These are phyloP conservation scores for Agonopterix subpropinquella DNA, from an alignment of 2,888 invertebrate species.

Conservation along the genomic window DNA sequence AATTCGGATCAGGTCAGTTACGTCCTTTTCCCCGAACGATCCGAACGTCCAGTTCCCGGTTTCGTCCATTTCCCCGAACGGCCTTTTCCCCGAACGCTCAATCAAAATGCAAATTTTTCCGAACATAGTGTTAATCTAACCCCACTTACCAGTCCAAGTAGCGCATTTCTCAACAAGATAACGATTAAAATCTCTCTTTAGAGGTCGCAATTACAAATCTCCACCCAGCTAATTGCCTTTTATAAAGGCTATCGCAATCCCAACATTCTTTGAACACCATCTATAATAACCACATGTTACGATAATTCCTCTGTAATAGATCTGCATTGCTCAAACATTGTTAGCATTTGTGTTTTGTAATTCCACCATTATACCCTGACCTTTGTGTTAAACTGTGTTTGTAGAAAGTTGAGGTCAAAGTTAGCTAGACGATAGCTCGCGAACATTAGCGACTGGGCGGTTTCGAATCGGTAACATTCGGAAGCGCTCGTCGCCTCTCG, in stretches of 20 bases:
- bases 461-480: constrained; percentile 48
- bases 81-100: too few relatives aligned
- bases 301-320: constrained; percentile 33
- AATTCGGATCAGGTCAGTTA: too few relatives aligned
- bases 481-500: constrained; percentile 50
- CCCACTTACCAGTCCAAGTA: too few relatives aligned
- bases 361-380: constrained; percentile 20
- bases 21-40: too few relatives aligned
- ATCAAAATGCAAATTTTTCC: too few relatives aligned
- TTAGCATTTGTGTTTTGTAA: constrained; percentile 34
- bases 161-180: constrained; percentile 2
- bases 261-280: constrained; percentile 22
- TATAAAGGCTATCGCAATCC: constrained; percentile 32
- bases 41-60: too few relatives aligned
- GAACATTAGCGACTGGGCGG: constrained; percentile 58
- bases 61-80: too few relatives aligned
- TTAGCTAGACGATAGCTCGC: constrained; percentile 29
- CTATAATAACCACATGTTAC: constrained; percentile 34
- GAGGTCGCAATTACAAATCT: constrained; percentile 18
- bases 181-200: constrained; percentile 2
- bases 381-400: constrained; percentile 13
- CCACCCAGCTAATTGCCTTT: constrained; percentile 14
- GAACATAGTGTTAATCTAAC: too few relatives aligned
- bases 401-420: constrained; percentile 35
- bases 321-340: constrained; percentile 40